phyloP scores from a whole-genome alignment of 2,797 vertebrate genomes.

The Pygocentrus nattereri region DNA sequence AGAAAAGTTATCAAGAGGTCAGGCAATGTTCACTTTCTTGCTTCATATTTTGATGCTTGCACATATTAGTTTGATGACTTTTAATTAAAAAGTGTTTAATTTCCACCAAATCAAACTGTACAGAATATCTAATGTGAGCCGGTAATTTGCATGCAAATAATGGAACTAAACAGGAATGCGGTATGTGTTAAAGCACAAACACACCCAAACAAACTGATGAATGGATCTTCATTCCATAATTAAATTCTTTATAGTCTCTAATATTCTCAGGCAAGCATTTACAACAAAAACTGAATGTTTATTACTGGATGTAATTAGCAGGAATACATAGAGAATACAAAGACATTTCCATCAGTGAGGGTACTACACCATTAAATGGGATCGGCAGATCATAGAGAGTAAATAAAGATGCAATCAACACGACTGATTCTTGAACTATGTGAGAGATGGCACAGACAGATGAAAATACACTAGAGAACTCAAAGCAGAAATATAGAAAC shows the following conservation, averaged over 20 bases:
- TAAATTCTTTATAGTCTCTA: slow-evolving; percentile 16
- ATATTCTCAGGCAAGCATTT: slow-evolving; percentile 19
- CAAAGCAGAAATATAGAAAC: slow-evolving; percentile 51
- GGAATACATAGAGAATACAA: slow-evolving; percentile 73
- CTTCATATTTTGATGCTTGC: not conserved
- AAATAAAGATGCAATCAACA: slow-evolving; percentile 81
- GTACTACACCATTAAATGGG: slow-evolving; percentile 77
- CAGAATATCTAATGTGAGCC: not conserved
- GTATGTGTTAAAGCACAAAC: not conserved
- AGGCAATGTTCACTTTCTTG: slow-evolving; percentile 44
- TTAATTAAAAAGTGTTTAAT: not conserved
- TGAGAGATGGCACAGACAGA: slow-evolving; percentile 73
- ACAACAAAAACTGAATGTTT: slow-evolving; percentile 67
- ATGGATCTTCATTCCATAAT: slow-evolving; percentile 16
- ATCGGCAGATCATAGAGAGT: slow-evolving; percentile 76
- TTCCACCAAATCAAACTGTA: not conserved
- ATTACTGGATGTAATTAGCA: slow-evolving; percentile 81
- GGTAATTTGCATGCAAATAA: not conserved
- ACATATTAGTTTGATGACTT: not conserved
- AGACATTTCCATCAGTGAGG: slow-evolving; percentile 75
- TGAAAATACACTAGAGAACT: slow-evolving; percentile 67
- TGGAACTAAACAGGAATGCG: not conserved
- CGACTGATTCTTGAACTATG: slow-evolving; percentile 78
- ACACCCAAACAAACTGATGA: slow-evolving; percentile 13
- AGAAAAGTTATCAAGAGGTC: slow-evolving; percentile 73